Evolutionary conservation across 2,113 vertebrate species (phyloP), one percentile per base, ranked within the genome.

Genomic region (Polypterus senegalus): DNA sequence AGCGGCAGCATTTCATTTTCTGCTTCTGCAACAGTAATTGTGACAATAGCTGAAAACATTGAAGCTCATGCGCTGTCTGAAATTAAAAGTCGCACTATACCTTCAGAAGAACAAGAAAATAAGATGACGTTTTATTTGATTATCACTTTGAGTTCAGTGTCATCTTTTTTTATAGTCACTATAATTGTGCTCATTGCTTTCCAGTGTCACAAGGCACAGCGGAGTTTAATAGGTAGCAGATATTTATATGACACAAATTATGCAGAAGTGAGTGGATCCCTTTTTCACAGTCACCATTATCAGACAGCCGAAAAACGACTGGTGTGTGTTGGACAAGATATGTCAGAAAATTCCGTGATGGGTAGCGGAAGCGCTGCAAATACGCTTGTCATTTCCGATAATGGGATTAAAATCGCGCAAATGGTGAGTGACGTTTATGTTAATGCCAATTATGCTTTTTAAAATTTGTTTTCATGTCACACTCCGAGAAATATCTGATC

Each of bases 291-390:
- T 62, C 78, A 78, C 66, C 77, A 78, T 67, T 81, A 79, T 73
- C 73, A 76, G 77, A 78, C 77, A 46, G 77, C 77, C 52, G 79
- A 83, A 59, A 83, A 76, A 62, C 74, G 77, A 0, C 81, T 81
- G 73, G 81, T 80, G 81, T 71, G 81, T 68, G 81, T 83, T 62
- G 79, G 78, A 77, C 78, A 76, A 54, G 77, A 78, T 52, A 81
- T 78, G 74, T 80, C 76, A 64, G 70, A 77, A n/a, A 79, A 79
- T 49, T 81, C 81, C 67, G 77, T 75, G 65, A 69, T 81, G 66
- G 76, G 66, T 3, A 72, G 76, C 0, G 81, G 79, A 2, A 83
- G 79, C 61, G 73, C 81, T 44, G 69, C 70, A 0, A 83, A 81
- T 5, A 81, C 81, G 1, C 71, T 83, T 0, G 67, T 80, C 46